phyloP scores from a whole-genome alignment of 2,797 vertebrate species.

The Apogon hyalosoma region DNA sequence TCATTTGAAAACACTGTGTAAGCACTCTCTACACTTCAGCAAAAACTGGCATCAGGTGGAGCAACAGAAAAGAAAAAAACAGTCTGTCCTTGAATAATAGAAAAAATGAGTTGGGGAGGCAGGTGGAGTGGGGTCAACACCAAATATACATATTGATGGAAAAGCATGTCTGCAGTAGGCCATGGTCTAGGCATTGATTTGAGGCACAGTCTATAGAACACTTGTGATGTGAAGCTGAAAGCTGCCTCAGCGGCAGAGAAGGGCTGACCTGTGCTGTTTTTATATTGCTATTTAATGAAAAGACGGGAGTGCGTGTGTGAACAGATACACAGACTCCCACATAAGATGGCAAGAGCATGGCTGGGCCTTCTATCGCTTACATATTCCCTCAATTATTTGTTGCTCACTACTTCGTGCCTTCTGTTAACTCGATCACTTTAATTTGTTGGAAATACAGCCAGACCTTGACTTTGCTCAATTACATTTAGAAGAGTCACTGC shows the following conservation, averaged over 20 bases:
- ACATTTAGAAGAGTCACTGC: slow-evolving; percentile 52
- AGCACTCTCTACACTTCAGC: slow-evolving; percentile 41
- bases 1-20: slow-evolving; percentile 55
- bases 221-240: slow-evolving; percentile 65
- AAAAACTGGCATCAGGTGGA: slow-evolving; percentile 49
- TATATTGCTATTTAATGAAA: slow-evolving; percentile 86
- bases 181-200: slow-evolving; percentile 67
- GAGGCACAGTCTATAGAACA: slow-evolving; percentile 42
- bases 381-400: slow-evolving; percentile 1
- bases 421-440: slow-evolving; percentile 43
- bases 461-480: slow-evolving; percentile 67
- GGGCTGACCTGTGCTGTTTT: slow-evolving; percentile 84
- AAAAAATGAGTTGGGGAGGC: slow-evolving; percentile 22
- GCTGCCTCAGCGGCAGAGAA: slow-evolving; percentile 71
- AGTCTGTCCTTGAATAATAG: slow-evolving; percentile 48
- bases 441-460: slow-evolving; percentile 53
- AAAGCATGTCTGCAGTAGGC: slow-evolving; percentile 55
- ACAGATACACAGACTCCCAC: slow-evolving; percentile 62
- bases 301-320: slow-evolving; percentile 40
- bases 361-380: slow-evolving; percentile 25
- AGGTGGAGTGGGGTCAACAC: slow-evolving; percentile 71
- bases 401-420: slow-evolving; percentile 35
- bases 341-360: slow-evolving; percentile 33
- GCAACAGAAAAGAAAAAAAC: slow-evolving; percentile 1
- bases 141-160: slow-evolving; percentile 81